Base-by-base conservation (phyloP, 1,140 invertebrate species). In the Condylostylus longicornis region DNA sequence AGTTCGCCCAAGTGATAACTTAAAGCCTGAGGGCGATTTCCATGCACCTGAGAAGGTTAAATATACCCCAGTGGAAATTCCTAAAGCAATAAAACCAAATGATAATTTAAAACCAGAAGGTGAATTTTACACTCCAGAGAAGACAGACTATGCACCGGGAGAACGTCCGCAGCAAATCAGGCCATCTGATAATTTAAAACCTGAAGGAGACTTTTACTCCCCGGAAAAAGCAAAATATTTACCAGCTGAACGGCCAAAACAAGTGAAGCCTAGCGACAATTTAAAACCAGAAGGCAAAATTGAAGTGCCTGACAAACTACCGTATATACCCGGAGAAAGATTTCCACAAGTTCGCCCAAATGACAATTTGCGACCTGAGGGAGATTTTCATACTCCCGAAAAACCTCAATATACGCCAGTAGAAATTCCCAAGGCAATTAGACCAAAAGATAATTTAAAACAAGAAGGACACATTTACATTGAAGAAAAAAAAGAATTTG, bases 1-100 rank as follows among this genome's bases (percentile, higher is more conserved):
- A 44, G 53, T 53, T 7, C 54, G 53, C 41, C 65, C 64, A 0
- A 58, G 69, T 42, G 69, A 74, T 50, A 77, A 77, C 48, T 48
- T 77, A 6, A 61, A 59, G 36, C 63, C 70, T 7, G 73, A 77
- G 55, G 73, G 74, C 12, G 61, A 69, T 8, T 69, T 71, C 37
- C 58, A 54, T 40, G 33, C 51, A 51, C 39, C 48, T n/a, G 43
- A 50, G 19, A 54, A 52, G 17, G 27, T 47, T 13, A 18, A 36
- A 33, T 47, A 40, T 31, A 29, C 34, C 17, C 50, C 48, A 15
- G 66, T 58, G n/a, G 66, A 71, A 47, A 46, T 62, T 36, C 58
- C 58, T 17, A 41, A 49, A 19, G 45, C 50, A 32, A 47, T 56
- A 3, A 50, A 48, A 40, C 61, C 53, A 9, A 39, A 52, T 36